Evolutionary conservation across 2,888 invertebrate genomes (phyloP), one percentile per base, ranked within the genome.

Genomic region (Onthophagus sagittarius): DNA sequence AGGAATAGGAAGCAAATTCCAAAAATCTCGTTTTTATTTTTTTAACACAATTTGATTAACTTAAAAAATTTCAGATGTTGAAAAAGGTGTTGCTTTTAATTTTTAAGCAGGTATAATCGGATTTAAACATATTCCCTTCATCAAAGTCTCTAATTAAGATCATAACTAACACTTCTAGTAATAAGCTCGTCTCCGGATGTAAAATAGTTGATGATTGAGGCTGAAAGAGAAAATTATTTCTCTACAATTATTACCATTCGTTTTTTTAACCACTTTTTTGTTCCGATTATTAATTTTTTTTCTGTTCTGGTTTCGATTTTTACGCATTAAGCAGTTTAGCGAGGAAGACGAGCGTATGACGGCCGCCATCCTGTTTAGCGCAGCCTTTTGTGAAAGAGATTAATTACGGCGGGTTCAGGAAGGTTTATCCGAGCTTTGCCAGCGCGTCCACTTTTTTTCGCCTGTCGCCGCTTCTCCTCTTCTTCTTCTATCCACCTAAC

Each of bases 251-350:
- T 23, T 23, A 2, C 23, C 23, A 23, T 23, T 64, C 23, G n/a
- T 64, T 64, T 23, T 64, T 6, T 13, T 14, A 64, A 64, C 64
- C 9, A 3, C 1, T 23, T 23, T 23, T 23, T 23, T 23, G 23
- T 23, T 23, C 23, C 3, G 23, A 23, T 23, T 23, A 23, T 23
- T 67, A 31, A 23, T 67, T 67, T 67, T 67, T 23, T 31, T 31
- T 53, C 39, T 11, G 39, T 53, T 7, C 39, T 7, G 39, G 39
- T 53, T 67, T 67, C 23, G 32, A 31, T 67, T 67, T 67, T 67
- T 67, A 67, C 67, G 67, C 67, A 67, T 67, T 67, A 67, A 67
- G 67, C 67, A 67, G 67, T 67, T 67, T 67, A 67, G 67, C 67
- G 67, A 23, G 39, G 23, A 67, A 67, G 67, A 67, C 31, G 67